These are phyloP conservation scores for Gnatocerus cornutus DNA, from an alignment of 2,888 invertebrate species.

Conservation along the genomic window DNA sequence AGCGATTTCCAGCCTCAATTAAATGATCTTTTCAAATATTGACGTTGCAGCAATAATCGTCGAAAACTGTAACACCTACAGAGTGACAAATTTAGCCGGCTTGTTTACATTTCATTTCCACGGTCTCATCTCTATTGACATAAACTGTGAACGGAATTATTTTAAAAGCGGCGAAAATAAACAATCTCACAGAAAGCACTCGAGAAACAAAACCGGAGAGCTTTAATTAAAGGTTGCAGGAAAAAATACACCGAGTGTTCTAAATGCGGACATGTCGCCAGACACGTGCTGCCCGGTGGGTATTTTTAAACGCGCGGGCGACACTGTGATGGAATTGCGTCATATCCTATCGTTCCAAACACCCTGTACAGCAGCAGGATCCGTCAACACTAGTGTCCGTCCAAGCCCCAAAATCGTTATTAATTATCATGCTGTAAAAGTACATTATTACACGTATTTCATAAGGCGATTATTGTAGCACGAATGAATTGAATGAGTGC, in stretches of 20 bases:
- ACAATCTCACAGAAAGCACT: background rate
- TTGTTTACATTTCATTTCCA: slow-evolving; percentile 39
- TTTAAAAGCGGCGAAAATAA: slow-evolving; percentile 38
- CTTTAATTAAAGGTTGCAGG: slow-evolving; percentile 12
- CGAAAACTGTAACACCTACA: slow-evolving; percentile 30
- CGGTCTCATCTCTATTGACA: slow-evolving; percentile 31
- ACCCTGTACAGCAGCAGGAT: too few species aligned
- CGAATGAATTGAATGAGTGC: too few species aligned
- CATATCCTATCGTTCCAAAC: background rate
- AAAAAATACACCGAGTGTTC: slow-evolving; percentile 11
- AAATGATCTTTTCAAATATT: too few species aligned
- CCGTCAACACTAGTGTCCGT: too few species aligned
- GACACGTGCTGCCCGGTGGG: slow-evolving; percentile 7
- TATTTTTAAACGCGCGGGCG: slow-evolving; percentile 8
- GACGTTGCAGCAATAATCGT: slow-evolving; percentile 6
- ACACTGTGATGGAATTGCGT: background rate
- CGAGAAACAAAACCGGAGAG: background rate
- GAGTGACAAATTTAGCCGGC: slow-evolving; percentile 35
- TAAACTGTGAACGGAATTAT: slow-evolving; percentile 37
- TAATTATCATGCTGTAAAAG: too few species aligned
- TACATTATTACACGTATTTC: too few species aligned
- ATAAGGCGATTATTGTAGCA: too few species aligned
- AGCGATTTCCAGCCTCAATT: slow-evolving; percentile 1
- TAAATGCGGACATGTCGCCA: slow-evolving; percentile 13
- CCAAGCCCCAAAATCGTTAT: too few species aligned